Evolutionary conservation across 2,113 vertebrate genomes (phyloP), one percentile per base, ranked within the genome.

Genomic region (Collichthys lucidus): DNA sequence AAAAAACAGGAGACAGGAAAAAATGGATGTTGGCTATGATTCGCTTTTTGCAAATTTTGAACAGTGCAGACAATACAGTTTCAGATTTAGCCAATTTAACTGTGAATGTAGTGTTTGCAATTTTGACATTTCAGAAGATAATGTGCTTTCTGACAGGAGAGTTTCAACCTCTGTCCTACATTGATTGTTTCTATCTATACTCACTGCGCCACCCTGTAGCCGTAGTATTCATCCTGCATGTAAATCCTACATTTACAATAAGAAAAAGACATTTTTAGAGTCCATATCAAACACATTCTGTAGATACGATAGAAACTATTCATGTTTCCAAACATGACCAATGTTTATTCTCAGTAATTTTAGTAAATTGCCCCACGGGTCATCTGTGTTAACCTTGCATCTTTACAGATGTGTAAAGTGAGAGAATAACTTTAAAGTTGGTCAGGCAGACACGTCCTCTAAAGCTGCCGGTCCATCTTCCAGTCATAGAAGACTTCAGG

Each of bases 401-500:
- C 14, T 65, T 9, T n/a, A 53, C 20, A 0, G 47, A 47, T 15
- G 17, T n/a, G 4, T 17, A 16, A 60, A 42, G 44, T 19, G 20
- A 50, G 0, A 26, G 17, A 50, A 40, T 57, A 74, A 64, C 16
- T 14, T 12, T 22, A 57, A 55, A 26, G 50, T 16, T 57, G 19
- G 64, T n/a, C 42, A 12, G 49, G 22, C 53, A n/a, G 35, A 56
- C 11, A 1, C 17, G 7, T 65, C 14, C 20, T 79, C 47, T 26
- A 35, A 65, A 56, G 55, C 64, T 71, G 74, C 49, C 20, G 5
- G 60, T 47, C 66, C 60, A 71, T 57, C 24, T 68, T 50, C 62
- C 80, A 86, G 84, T 83, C 72, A 75, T 1, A 55, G 81, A 77
- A 86, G 84, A 40, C 35, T 40, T 40, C 35, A 40, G 35, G 1